phyloP scores from a whole-genome alignment of 2,113 vertebrate species.

The Rostratula benghalensis region DNA sequence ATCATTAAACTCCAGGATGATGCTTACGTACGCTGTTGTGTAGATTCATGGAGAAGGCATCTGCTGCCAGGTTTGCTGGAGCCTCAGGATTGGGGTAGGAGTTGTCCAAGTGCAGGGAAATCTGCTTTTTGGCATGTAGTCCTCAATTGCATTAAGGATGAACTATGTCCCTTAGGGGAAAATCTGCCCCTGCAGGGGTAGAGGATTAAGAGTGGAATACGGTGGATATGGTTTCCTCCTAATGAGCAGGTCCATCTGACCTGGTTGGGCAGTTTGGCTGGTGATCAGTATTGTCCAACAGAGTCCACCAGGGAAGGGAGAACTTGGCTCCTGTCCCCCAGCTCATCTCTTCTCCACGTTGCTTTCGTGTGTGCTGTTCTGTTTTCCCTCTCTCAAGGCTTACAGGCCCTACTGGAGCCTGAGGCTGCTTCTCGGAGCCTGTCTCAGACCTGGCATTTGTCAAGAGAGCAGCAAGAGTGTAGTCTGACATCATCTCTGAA shows the following conservation, averaged over 20 bases:
- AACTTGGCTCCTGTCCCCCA: background rate
- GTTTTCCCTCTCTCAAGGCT: background rate
- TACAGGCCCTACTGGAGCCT: background rate
- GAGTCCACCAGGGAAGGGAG: background rate
- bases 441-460: constrained; percentile 3
- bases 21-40: background rate
- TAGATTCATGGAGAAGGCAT: background rate
- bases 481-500: constrained; percentile 26
- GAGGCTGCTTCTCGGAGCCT: background rate
- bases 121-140: background rate
- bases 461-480: background rate
- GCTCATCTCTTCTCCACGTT: background rate
- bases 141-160: background rate
- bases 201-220: background rate
- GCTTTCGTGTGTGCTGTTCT: background rate
- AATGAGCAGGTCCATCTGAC: background rate
- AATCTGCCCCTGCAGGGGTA: background rate
- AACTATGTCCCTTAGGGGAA: background rate
- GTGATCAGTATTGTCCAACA: background rate
- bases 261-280: background rate
- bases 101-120: background rate
- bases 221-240: background rate
- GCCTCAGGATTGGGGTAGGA: background rate
- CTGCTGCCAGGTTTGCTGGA: background rate
- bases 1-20: background rate